Evolutionary conservation across 2,113 vertebrate genomes (phyloP).

Genomic region (Nycticryphes semicollaris): DNA sequence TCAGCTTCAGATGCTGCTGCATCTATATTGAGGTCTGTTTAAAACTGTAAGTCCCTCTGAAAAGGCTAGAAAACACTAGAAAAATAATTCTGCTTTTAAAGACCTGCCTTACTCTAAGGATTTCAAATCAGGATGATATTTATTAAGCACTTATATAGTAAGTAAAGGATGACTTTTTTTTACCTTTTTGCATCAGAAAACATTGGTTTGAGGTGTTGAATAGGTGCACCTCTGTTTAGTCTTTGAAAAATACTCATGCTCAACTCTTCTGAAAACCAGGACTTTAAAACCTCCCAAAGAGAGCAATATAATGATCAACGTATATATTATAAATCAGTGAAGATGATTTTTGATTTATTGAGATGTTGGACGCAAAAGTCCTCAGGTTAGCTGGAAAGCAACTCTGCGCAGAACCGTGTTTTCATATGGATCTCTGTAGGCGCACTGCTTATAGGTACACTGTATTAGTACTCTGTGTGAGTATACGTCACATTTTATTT

Average conservation of each 20-base stretch:
- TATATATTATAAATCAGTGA: not conserved
- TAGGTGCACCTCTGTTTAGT: not conserved
- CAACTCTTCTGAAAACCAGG: not conserved
- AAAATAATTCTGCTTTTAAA: not conserved
- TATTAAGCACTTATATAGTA: not conserved
- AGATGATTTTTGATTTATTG: not conserved
- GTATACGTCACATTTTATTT: not conserved
- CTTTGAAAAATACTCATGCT: not conserved
- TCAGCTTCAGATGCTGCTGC: not conserved
- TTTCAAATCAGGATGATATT: not conserved
- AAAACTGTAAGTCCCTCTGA: not conserved
- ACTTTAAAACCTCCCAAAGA: not conserved
- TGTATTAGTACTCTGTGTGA: not conserved
- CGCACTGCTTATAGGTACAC: not conserved
- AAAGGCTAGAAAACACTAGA: not conserved
- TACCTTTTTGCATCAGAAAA: not conserved
- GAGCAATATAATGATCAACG: not conserved
- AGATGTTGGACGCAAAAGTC: not conserved
- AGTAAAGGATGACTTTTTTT: not conserved
- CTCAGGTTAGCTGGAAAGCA: not conserved
- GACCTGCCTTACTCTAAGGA: not conserved
- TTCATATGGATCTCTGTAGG: not conserved
- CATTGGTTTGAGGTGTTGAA: not conserved
- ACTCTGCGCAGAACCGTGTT: not conserved
- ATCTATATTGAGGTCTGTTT: not conserved